phyloP scores from a whole-genome alignment of 2,888 invertebrate species.

The Tachina grossa region DNA sequence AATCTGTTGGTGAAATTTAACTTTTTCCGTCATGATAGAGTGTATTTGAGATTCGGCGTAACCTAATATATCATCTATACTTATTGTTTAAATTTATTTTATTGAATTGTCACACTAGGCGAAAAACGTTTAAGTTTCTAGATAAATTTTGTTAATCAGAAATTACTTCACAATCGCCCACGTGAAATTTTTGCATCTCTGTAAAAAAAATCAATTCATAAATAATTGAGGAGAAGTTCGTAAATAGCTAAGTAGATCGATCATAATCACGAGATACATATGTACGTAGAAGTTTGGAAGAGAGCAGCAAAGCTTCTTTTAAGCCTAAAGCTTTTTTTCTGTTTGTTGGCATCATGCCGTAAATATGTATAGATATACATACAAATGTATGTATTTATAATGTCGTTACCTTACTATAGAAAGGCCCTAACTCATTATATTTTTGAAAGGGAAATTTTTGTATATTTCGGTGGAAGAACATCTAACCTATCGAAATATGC shows the following conservation, averaged over 20 bases:
- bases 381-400: too few relatives aligned
- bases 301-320: conserved; percentile 17
- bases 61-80: too few relatives aligned
- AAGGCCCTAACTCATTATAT: too few relatives aligned
- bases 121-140: conserved; percentile 22
- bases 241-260: conserved; percentile 23
- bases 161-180: conserved; percentile 60
- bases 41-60: too few relatives aligned
- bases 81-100: background rate
- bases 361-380: background rate
- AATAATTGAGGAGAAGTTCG: conserved; percentile 2
- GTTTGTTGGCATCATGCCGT: conserved; percentile 25
- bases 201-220: conserved; percentile 1
- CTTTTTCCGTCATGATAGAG: too few relatives aligned
- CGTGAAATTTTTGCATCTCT: conserved; percentile 39
- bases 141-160: conserved; percentile 42
- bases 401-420: too few relatives aligned
- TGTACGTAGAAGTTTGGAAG: background rate
- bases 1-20: too few relatives aligned
- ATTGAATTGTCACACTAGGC: background rate
- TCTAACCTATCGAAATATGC: too few relatives aligned
- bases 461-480: too few relatives aligned
- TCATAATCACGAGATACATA: background rate
- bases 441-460: too few relatives aligned
- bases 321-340: conserved; percentile 37